These are phyloP conservation scores for Aporophyla lueneburgensis DNA, from an alignment of 2,888 invertebrate genomes.

Conservation along the genomic window DNA sequence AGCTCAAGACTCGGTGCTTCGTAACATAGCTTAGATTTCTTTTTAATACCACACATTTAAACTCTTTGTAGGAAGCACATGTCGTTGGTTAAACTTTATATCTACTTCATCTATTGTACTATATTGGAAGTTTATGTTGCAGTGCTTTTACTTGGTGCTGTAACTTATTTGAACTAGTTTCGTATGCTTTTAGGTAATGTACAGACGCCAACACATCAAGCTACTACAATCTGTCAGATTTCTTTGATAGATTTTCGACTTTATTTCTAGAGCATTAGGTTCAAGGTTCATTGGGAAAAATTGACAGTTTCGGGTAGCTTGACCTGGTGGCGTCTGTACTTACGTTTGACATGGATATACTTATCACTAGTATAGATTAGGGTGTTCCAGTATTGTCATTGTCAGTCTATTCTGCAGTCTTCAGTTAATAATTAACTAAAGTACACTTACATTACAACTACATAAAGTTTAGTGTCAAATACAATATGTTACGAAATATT, in stretches of 20 bases:
- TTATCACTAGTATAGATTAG: not conserved
- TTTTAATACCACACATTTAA: conserved; percentile 90
- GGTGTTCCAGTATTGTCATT: not conserved
- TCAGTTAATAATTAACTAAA: not conserved
- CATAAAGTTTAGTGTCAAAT: not conserved
- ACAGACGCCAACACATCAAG: no score
- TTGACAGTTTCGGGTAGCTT: no score
- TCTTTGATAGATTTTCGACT: no score
- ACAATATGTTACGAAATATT: not conserved
- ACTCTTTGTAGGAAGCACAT: conserved; percentile 81
- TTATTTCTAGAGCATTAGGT: no score
- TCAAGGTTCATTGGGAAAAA: no score
- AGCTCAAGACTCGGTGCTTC: conserved; percentile 80
- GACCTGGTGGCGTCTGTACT: no score
- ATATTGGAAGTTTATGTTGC: conserved; percentile 60
- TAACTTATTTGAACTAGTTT: conserved; percentile 45
- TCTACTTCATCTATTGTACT: conserved; percentile 70
- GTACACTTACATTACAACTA: no score
- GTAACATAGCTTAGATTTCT: conserved; percentile 86
- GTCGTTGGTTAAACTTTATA: conserved; percentile 76
- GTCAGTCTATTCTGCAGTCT: not conserved
- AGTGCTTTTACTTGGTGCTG: conserved; percentile 47
- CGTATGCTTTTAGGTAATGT: conserved; percentile 7
- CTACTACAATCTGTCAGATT: no score
- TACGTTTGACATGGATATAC: not conserved